A percentile compares a stretch with the other conserved stretches of the same genome.
Conservation (phyloP, 2,797 vertebrate species). For the Phoxinus dragarum region DNA sequence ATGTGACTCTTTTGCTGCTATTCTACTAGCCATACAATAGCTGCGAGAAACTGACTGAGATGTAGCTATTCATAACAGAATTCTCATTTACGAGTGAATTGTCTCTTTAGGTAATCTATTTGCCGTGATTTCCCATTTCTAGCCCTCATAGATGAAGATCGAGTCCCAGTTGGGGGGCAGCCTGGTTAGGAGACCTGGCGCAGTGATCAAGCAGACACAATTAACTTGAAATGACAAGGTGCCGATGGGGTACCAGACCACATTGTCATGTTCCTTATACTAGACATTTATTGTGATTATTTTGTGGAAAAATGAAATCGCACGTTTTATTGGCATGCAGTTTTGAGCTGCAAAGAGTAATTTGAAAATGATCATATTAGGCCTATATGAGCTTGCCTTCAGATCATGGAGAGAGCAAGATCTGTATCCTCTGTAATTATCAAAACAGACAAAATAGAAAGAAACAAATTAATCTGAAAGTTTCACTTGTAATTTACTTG, state of each 20-base stretch:
- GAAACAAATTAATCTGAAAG: background rate
- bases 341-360: conserved; percentile 3
- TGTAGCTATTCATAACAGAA: background rate
- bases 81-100: background rate
- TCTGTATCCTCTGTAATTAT: background rate
- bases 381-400: background rate
- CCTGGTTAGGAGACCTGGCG: conserved; percentile 30
- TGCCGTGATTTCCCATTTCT: conserved; percentile 38
- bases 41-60: background rate
- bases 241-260: conserved; percentile 29
- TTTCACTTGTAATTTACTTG: background rate
- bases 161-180: conserved; percentile 37
- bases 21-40: background rate
- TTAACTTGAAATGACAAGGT: conserved; percentile 52
- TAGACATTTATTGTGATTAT: conserved; percentile 36
- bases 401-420: conserved; percentile 2
- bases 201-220: conserved; percentile 40
- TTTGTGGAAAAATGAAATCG: conserved; percentile 9
- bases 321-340: conserved; percentile 12
- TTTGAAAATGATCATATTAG: background rate
- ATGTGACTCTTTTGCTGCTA: background rate
- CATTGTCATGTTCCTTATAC: conserved; percentile 18
- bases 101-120: conserved; percentile 28
- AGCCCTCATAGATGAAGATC: conserved; percentile 21
- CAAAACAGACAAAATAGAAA: background rate